Conservation (phyloP, 2,797 vertebrate genomes). For the Microcaecilia unicolor region DNA sequence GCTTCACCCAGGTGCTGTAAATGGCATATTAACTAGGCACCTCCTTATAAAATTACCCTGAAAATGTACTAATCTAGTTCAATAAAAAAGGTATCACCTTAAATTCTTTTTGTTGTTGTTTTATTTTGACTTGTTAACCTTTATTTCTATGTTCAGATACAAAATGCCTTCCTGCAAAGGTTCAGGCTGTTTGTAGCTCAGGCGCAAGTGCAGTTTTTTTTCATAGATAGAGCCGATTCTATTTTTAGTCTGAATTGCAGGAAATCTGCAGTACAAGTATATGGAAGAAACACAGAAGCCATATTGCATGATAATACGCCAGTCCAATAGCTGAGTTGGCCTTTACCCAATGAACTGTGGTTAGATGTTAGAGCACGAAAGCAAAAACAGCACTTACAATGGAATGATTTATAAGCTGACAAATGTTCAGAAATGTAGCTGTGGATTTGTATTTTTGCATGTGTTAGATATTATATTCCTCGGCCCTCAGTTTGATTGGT, state of each 20-base stretch:
- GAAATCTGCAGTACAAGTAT: conserved; percentile 73
- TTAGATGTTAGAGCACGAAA: conserved; percentile 36
- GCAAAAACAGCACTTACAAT: conserved; percentile 36
- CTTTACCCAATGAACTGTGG: conserved; percentile 59
- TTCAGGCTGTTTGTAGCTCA: conserved; percentile 30
- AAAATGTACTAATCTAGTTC: too few relatives aligned
- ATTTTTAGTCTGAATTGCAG: conserved; percentile 87
- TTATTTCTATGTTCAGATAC: too few relatives aligned
- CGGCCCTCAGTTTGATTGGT: too few relatives aligned
- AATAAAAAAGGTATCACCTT: too few relatives aligned
- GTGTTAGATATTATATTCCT: too few relatives aligned
- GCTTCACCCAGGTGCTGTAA: too few relatives aligned
- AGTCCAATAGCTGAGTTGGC: conserved; percentile 50
- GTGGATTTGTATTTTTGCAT: too few relatives aligned
- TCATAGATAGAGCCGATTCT: conserved; percentile 73
- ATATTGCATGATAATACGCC: conserved; percentile 33
- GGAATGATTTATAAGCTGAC: conserved; percentile 50
- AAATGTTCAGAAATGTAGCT: too few relatives aligned
- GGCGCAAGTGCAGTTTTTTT: conserved; percentile 71
- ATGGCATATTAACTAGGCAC: too few relatives aligned
- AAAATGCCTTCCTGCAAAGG: conserved; percentile 2
- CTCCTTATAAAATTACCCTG: too few relatives aligned
- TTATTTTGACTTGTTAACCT: too few relatives aligned
- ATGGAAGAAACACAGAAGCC: conserved; percentile 52
- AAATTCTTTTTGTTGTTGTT: too few relatives aligned